Evolutionary conservation across 2,113 vertebrate genomes (phyloP), one percentile per base, ranked within the genome.

Genomic region (human (Homo sapiens)): DNA sequence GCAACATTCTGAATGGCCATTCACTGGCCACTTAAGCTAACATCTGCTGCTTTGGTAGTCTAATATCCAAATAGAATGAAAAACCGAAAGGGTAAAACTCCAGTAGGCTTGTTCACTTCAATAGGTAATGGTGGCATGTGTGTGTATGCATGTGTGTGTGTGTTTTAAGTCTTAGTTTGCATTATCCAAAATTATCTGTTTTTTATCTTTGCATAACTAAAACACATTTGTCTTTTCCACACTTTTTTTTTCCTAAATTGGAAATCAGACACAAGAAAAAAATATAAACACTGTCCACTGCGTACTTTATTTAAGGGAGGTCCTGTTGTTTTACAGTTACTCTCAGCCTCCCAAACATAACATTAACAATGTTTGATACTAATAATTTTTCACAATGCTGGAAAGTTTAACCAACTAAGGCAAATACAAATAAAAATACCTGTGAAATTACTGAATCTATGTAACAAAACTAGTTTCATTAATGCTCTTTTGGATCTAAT

Each of bases 11-110:
- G 32, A 95, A 84, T 27, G 43, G 40, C 88, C 43, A 11, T 96
- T 97, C 88, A 52, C n/a, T 12, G 86, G 73, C 66, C 32, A 25
- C 38, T 92, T 90, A 94, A 2, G 30, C 83, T 96, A 97, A 8
- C 76, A 89, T 40, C 72, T 95, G 83, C 22, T 97, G 45, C 92
- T 96, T 97, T 96, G 38, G 8, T 95, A 76, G 43, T 84, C 87
- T 97, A 92, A 50, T 81, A 76, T 94, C 5, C 27, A 88, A 22
- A 80, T 48, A 66, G 97, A 87, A 90, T 79, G 79, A 98, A 95
- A 87, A 61, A 79, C 35, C 1, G 68, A 81, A 98, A 97, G 59
- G 55, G 93, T 55, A 38, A 94, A 82, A 20, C 4, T n/a, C 4
- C 76, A 25, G 18, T 18, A 85, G 52, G 18, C 45, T 92, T 73